These are phyloP conservation scores for Spea hammondii DNA, from an alignment of 2,797 vertebrate genomes.

Conservation along the genomic window DNA sequence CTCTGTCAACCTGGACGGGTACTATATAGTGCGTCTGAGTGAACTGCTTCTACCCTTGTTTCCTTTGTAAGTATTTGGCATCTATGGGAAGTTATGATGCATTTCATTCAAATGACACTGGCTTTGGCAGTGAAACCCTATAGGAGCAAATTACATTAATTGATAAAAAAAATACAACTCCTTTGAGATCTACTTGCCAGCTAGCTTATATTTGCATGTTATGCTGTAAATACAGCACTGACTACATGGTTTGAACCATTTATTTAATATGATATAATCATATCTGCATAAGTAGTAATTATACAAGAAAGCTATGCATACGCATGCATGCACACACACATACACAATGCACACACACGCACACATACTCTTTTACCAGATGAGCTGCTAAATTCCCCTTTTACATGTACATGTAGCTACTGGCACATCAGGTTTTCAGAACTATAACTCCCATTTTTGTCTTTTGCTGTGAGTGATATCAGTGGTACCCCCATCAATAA, in stretches of 20 bases:
- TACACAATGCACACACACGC: too few species aligned
- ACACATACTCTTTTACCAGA: too few species aligned
- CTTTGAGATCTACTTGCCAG: neutral
- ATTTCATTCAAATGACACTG: neutral
- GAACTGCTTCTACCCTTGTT: neutral
- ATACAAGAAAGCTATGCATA: too few species aligned
- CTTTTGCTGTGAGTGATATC: too few species aligned
- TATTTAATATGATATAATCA: too few species aligned
- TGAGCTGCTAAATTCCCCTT: too few species aligned
- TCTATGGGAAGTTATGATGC: neutral
- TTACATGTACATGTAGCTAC: too few species aligned
- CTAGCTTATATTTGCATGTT: neutral
- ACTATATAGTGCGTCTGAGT: neutral
- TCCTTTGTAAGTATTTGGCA: neutral
- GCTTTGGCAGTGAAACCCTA: neutral
- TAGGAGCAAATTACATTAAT: neutral
- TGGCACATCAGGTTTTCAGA: too few species aligned
- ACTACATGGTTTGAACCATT: neutral
- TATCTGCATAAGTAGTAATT: too few species aligned
- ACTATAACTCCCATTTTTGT: too few species aligned
- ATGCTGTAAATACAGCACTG: neutral
- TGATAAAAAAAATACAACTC: neutral
- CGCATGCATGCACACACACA: too few species aligned
- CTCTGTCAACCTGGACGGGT: neutral
- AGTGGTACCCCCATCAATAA: too few species aligned